Conservation (phyloP, 2,888 invertebrate species). For the Pristionchus arcanus region DNA sequence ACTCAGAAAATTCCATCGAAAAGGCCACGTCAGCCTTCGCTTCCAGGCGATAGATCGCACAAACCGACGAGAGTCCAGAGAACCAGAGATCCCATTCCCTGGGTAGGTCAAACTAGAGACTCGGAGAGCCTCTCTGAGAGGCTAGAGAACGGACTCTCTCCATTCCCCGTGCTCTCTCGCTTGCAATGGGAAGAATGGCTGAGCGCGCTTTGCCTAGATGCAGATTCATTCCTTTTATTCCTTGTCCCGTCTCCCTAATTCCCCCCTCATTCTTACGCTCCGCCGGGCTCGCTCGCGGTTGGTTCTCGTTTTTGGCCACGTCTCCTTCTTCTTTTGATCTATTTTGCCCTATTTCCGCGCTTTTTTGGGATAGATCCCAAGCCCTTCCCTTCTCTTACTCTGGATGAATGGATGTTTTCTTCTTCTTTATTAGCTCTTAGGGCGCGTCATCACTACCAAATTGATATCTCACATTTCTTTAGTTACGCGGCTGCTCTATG, state of each 20-base stretch:
- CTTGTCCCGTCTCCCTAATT: background rate
- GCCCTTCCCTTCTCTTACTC: background rate
- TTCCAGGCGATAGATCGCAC: background rate
- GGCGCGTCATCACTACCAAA: no score
- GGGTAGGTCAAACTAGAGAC: slow-evolving; percentile 12
- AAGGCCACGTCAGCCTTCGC: background rate
- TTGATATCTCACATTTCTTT: no score
- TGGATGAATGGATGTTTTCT: no score
- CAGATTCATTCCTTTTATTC: background rate
- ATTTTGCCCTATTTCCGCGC: background rate
- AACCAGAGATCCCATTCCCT: background rate
- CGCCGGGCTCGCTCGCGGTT: background rate
- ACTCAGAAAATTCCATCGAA: background rate
- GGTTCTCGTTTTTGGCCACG: background rate
- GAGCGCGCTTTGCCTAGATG: background rate
- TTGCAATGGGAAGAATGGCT: background rate
- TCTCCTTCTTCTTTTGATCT: background rate
- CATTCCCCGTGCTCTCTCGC: background rate
- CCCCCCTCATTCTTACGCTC: background rate
- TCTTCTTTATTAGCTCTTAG: no score
- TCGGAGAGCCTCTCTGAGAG: background rate
- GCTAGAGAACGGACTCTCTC: background rate
- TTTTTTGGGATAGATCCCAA: background rate
- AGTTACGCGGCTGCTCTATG: no score
- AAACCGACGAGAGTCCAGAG: background rate